phyloP scores from a whole-genome alignment of 2,888 invertebrate species.

The Amphimallon solstitiale region DNA sequence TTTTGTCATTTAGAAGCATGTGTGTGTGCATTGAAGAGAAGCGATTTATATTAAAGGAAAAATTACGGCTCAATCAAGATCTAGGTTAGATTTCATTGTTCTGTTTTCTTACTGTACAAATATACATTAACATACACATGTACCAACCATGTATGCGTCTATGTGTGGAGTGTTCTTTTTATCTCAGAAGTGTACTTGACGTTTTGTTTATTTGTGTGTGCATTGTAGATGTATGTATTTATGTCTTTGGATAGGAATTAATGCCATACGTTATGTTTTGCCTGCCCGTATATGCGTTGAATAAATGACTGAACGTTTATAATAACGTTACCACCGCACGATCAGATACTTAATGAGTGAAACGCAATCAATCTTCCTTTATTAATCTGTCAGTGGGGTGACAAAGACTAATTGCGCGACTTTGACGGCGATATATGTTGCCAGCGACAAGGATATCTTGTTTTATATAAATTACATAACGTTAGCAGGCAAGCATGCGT shows the following conservation, averaged over 20 bases:
- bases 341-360: slow-evolving; percentile 36
- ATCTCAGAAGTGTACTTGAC: too few relatives aligned
- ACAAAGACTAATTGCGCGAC: slow-evolving; percentile 47
- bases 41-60: too few relatives aligned
- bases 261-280: slow-evolving; percentile 13
- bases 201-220: too few relatives aligned
- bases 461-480: slow-evolving; percentile 36
- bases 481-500: slow-evolving; percentile 15
- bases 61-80: too few relatives aligned
- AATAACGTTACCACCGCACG: slow-evolving; percentile 31
- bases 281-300: slow-evolving; percentile 5
- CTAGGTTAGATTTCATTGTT: too few relatives aligned
- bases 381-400: slow-evolving; percentile 47
- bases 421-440: slow-evolving; percentile 38
- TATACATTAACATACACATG: too few relatives aligned
- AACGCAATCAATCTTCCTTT: slow-evolving; percentile 46
- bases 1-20: too few relatives aligned
- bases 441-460: slow-evolving; percentile 36
- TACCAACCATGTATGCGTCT: too few relatives aligned
- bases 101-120: too few relatives aligned
- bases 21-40: too few relatives aligned
- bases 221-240: neutral
- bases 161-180: too few relatives aligned
- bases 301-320: slow-evolving; percentile 25
- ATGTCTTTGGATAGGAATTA: slow-evolving; percentile 18